Base-by-base conservation (phyloP, 2,113 vertebrate genomes). In the cat (Felis catus) region DNA sequence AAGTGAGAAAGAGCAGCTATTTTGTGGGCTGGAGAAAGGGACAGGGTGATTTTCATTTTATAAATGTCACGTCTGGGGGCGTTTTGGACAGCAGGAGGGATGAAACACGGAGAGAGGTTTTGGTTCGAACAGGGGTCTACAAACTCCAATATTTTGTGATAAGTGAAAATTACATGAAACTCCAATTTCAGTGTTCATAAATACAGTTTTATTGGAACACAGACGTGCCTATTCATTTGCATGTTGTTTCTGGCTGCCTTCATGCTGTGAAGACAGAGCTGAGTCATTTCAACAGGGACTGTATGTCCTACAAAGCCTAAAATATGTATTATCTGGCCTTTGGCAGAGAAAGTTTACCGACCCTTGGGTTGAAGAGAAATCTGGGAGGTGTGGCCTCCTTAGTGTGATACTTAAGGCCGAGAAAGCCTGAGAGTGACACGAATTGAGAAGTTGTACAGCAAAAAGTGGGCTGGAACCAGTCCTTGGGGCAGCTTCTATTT, bases 131-230 rank as follows among this genome's bases (percentile, higher is more conserved):
- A 71, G 18, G 19, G 36, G 12, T 48, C 3, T 27, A 91, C 29
- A 29, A 36, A 66, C 55, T 41, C 39, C 0, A 48, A 45, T 58
- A 31, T 89, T 76, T 89, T 97, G 71, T 85, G 58, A 58, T 31
- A 93, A 89, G 55, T 84, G 71, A 91, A 95, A 90, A 82, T 90
- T 29, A 76, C 27, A 94, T 31, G 61, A 87, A 70, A 92, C 92
- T 92, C 51, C 79, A 68, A 87, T 79, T 71, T 66, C 25, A 23
- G 61, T 63, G 81, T 70, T 90, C 6, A 14, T 73, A 68, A 88
- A 41, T 84, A 70, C 16, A 55, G 41, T 63, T 58, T 63, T 82
- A 48, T 78, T 51, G 71, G 79, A 53, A 82, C 31, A 41, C 27
- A 58, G 83, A 41, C 70, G 76, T 36, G 71, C 65, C 65, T 21